These are phyloP conservation scores for Ferrisia virgata DNA, from an alignment of 2,888 invertebrate genomes.

Conservation along the genomic window DNA sequence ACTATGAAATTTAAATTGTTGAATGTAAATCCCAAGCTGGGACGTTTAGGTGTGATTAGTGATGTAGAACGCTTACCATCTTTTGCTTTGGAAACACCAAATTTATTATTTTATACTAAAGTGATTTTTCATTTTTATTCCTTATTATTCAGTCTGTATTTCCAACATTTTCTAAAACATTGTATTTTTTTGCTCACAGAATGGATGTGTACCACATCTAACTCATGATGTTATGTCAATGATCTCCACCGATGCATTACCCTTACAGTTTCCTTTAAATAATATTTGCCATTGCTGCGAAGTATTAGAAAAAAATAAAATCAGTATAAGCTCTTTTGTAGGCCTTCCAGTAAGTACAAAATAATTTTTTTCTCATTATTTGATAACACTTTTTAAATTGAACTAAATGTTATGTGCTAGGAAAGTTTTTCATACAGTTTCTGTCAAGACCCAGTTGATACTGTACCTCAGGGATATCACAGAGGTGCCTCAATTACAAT, in stretches of 20 bases:
- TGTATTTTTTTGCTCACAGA: slow-evolving; percentile 56
- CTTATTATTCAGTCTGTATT: not conserved
- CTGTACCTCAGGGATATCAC: slow-evolving; percentile 69
- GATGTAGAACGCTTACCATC: slow-evolving; percentile 35
- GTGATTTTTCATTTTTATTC: not conserved
- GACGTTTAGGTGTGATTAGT: slow-evolving; percentile 32
- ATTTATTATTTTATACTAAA: slow-evolving; percentile 34
- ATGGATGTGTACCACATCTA: slow-evolving; percentile 78
- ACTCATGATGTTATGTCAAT: slow-evolving; percentile 71
- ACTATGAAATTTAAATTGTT: slow-evolving; percentile 34
- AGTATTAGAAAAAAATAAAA: slow-evolving; percentile 63
- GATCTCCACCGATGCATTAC: slow-evolving; percentile 56
- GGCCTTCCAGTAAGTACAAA: slow-evolving; percentile 56
- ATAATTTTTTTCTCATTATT: not conserved
- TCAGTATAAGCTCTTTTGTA: slow-evolving; percentile 68
- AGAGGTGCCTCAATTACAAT: slow-evolving; percentile 68
- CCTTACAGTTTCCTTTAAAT: slow-evolving; percentile 71
- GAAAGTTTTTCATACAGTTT: slow-evolving; percentile 58
- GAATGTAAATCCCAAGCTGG: not conserved
- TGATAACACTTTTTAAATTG: not conserved
- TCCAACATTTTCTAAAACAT: not conserved
- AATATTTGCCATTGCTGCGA: slow-evolving; percentile 66
- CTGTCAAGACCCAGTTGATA: slow-evolving; percentile 68
- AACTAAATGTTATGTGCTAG: slow-evolving; percentile 52
- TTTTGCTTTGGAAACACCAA: slow-evolving; percentile 33